A percentile compares a stretch with the other conserved stretches of the same genome.
Evolutionary conservation across 2,888 invertebrate species (phyloP).

Genomic region (Scaptomyza tumidula): DNA sequence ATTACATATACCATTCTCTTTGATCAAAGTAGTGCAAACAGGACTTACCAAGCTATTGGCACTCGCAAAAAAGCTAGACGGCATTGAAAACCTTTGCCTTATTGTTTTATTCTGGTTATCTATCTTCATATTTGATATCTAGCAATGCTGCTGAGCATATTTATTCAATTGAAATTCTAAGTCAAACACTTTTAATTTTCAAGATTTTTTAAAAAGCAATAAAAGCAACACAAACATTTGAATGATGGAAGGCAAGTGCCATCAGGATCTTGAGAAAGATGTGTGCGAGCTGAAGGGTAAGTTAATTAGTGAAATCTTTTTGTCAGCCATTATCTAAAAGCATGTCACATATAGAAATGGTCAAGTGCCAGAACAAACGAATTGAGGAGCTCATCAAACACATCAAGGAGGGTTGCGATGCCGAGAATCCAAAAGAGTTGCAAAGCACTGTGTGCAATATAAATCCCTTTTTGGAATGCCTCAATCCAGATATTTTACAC

Average conservation of each 20-base stretch:
- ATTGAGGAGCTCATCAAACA: conserved; percentile 48
- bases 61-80: no score
- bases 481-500: conserved; percentile 95
- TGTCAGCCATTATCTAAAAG: neutral
- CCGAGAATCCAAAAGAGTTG: neutral
- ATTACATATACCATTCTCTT: no score
- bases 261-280: conserved; percentile 12
- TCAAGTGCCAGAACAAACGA: conserved; percentile 52
- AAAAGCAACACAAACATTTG: neutral
- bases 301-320: neutral
- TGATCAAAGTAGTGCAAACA: no score
- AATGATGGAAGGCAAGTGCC: conserved; percentile 17
- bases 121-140: no score
- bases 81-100: no score
- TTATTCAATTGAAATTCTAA: conserved; percentile 1
- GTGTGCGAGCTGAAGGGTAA: conserved; percentile 48
- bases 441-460: conserved; percentile 21
- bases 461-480: conserved; percentile 92
- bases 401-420: conserved; percentile 36
- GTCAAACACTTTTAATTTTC: neutral
- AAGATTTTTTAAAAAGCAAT: neutral
- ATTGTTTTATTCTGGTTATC: no score
- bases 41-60: no score
- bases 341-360: conserved; percentile 36
- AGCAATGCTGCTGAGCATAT: neutral